Percentiles rank a stretch among this genome's conserved stretches.
Conservation (phyloP, 1,140 invertebrate species). For the Bicyclus anynana region DNA sequence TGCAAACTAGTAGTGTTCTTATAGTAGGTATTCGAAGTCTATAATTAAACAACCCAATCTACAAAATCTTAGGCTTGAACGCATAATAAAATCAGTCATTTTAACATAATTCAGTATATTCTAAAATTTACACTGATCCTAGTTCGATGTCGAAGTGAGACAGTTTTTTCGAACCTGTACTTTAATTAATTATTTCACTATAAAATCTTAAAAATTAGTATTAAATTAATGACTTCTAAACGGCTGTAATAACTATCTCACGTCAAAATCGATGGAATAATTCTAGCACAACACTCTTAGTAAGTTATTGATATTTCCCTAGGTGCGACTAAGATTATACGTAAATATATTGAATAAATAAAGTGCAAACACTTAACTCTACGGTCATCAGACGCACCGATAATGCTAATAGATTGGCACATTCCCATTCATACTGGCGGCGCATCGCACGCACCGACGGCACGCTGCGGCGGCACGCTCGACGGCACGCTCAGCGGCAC, state of each 20-base stretch:
- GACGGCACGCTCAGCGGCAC: background rate
- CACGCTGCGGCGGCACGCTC: background rate
- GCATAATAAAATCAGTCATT: slow-evolving; percentile 78
- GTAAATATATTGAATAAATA: slow-evolving; percentile 74
- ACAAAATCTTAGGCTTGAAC: slow-evolving; percentile 75
- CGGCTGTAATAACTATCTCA: slow-evolving; percentile 59
- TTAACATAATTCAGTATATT: slow-evolving; percentile 75
- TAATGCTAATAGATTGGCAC: slow-evolving; percentile 71
- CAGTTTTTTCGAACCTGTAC: slow-evolving; percentile 52
- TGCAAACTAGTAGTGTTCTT: slow-evolving; percentile 74
- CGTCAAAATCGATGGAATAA: slow-evolving; percentile 67
- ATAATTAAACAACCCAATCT: slow-evolving; percentile 68
- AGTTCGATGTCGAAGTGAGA: slow-evolving; percentile 68
- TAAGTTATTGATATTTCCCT: slow-evolving; percentile 76
- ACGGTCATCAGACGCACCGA: slow-evolving; percentile 63
- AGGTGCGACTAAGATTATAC: slow-evolving; percentile 75
- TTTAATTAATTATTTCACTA: slow-evolving; percentile 68
- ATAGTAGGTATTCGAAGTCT: slow-evolving; percentile 61
- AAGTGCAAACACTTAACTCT: slow-evolving; percentile 74
- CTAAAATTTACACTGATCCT: slow-evolving; percentile 73
- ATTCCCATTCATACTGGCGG: slow-evolving; percentile 57
- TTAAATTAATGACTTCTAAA: slow-evolving; percentile 75
- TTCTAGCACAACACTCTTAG: slow-evolving; percentile 76
- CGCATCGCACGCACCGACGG: slow-evolving; percentile 2
- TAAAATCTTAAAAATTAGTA: slow-evolving; percentile 73